Percentiles rank a stretch among this genome's conserved stretches.
Evolutionary conservation across 2,113 vertebrate species (phyloP).

Genomic region (Notothenia coriiceps): DNA sequence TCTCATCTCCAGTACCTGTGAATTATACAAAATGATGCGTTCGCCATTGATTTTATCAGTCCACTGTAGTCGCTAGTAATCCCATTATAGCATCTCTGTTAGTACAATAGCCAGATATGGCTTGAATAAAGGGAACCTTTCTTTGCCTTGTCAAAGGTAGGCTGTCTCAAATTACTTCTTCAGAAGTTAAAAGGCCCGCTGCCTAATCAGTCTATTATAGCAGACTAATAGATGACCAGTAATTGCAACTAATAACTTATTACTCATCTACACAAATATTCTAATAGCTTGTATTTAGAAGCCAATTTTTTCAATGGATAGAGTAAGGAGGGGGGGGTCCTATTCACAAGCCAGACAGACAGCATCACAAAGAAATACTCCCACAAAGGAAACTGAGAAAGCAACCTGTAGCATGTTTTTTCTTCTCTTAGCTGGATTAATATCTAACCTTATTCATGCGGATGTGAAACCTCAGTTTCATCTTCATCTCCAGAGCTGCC

Average conservation of each 20-base stretch:
- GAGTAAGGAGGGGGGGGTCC: slow-evolving; percentile 69
- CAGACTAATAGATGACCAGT: slow-evolving; percentile 88
- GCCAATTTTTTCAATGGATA: slow-evolving; percentile 83
- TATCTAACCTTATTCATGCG: slow-evolving; percentile 86
- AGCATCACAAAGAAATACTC: slow-evolving; percentile 83
- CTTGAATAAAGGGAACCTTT: slow-evolving; percentile 83
- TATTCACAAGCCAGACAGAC: slow-evolving; percentile 83
- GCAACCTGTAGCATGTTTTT: slow-evolving; percentile 88
- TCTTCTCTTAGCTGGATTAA: slow-evolving; percentile 84
- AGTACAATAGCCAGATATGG: slow-evolving; percentile 85
- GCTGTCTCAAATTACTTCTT: slow-evolving; percentile 86
- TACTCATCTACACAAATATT: slow-evolving; percentile 89
- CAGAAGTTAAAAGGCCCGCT: slow-evolving; percentile 86
- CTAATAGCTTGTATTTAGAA: slow-evolving; percentile 89
- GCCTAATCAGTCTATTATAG: slow-evolving; percentile 87
- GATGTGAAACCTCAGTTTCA: slow-evolving; percentile 79
- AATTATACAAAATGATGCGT: slow-evolving; percentile 82
- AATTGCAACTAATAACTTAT: slow-evolving; percentile 91
- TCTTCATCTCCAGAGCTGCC: slow-evolving; percentile 81
- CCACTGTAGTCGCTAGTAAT: slow-evolving; percentile 82
- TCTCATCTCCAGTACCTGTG: slow-evolving; percentile 79
- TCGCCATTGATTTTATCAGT: slow-evolving; percentile 81
- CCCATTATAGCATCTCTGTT: slow-evolving; percentile 86
- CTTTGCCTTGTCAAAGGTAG: slow-evolving; percentile 83
- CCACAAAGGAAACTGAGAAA: slow-evolving; percentile 85